A percentile compares a stretch with the other conserved stretches of the same genome.
Evolutionary conservation across 2,888 invertebrate species (phyloP).

Genomic region (Amblyjoppa proteus): DNA sequence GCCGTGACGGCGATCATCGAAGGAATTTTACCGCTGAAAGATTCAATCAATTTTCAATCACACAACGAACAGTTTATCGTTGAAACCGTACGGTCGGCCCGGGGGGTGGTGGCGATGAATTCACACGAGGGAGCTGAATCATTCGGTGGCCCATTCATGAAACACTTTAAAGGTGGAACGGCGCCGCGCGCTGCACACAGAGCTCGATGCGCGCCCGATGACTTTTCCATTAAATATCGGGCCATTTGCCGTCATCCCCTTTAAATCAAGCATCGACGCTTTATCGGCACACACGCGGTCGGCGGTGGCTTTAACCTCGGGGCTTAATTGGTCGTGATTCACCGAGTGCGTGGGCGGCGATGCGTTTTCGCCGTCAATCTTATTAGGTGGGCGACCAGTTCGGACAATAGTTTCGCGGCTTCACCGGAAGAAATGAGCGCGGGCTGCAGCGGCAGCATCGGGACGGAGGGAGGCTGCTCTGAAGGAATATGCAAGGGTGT

Average conservation of each 20-base stretch:
- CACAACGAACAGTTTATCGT: constrained; percentile 32
- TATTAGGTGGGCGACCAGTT: constrained; percentile 67
- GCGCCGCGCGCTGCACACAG: constrained; percentile 34
- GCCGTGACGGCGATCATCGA: constrained; percentile 42
- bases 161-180: constrained; percentile 59
- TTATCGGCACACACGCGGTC: constrained; percentile 56
- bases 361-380: constrained; percentile 67
- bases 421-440: neutral
- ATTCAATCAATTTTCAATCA: constrained; percentile 57
- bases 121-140: constrained; percentile 60
- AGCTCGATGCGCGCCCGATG: constrained; percentile 58
- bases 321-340: constrained; percentile 66
- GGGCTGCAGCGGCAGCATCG: neutral
- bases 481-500: constrained; percentile 72
- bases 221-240: constrained; percentile 68
- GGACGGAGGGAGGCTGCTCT: neutral
- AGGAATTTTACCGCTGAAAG: constrained; percentile 51
- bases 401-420: constrained; percentile 77
- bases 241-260: constrained; percentile 65
- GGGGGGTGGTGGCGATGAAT: constrained; percentile 52
- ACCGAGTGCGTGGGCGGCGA: constrained; percentile 34
- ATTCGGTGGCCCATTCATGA: constrained; percentile 67
- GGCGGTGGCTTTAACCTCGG: constrained; percentile 49
- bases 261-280: constrained; percentile 65
- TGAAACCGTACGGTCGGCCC: constrained; percentile 27